Conservation (phyloP, 2,113 vertebrate genomes). For the Columba janthina region DNA sequence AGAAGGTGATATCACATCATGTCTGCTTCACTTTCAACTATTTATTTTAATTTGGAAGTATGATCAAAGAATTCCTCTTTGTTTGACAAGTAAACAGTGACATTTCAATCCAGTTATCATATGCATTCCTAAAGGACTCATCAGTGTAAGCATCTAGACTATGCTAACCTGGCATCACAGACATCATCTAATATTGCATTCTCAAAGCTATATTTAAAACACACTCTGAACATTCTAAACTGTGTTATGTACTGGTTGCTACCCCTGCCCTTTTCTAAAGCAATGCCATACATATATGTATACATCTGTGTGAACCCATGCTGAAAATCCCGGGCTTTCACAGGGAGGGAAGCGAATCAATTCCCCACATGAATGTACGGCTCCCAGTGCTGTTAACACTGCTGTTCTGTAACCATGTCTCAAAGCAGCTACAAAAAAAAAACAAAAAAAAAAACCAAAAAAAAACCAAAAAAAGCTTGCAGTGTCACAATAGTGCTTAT, state of each 20-base stretch:
- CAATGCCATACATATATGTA: background rate
- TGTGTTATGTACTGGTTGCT: background rate
- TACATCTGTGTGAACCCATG: background rate
- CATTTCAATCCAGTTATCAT: slow-evolving; percentile 1
- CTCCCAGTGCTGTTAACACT: background rate
- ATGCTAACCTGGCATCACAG: slow-evolving; percentile 1
- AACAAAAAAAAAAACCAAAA: background rate
- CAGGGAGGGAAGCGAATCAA: background rate
- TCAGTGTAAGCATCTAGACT: background rate
- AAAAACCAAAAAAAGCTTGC: background rate
- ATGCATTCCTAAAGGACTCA: slow-evolving; percentile 3
- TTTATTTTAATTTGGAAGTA: slow-evolving; percentile 44
- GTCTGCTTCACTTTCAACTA: slow-evolving; percentile 19
- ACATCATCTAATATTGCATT: background rate
- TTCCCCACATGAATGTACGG: background rate
- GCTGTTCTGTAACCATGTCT: background rate
- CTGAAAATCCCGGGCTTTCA: background rate
- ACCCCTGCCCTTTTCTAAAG: background rate
- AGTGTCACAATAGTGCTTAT: background rate
- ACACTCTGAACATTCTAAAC: background rate
- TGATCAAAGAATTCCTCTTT: slow-evolving; percentile 46
- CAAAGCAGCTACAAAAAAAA: background rate
- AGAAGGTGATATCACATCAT: slow-evolving; percentile 1
- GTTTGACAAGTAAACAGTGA: slow-evolving; percentile 17
- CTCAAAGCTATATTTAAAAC: slow-evolving; percentile 10